These are phyloP conservation scores for Chrysopilus asiliformis DNA, from an alignment of 2,888 invertebrate genomes.

Conservation along the genomic window DNA sequence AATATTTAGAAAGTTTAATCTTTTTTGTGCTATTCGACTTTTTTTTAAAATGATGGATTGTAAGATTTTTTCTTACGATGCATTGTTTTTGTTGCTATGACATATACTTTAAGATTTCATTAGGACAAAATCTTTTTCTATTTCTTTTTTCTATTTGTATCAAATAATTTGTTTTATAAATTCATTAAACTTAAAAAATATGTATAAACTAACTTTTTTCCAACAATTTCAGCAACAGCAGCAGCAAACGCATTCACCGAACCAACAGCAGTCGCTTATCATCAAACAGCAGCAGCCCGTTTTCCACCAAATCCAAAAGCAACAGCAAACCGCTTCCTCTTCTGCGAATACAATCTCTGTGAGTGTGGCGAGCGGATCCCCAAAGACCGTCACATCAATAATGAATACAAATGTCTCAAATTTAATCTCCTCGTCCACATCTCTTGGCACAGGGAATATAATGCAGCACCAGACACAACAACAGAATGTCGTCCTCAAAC, in stretches of 20 bases:
- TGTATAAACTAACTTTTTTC: background rate
- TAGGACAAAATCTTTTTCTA: no score
- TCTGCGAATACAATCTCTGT: slow-evolving; percentile 5
- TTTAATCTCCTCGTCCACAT: slow-evolving; percentile 3
- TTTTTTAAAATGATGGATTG: no score
- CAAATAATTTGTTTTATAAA: no score
- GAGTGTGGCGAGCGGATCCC: slow-evolving; percentile 6
- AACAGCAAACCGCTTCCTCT: background rate
- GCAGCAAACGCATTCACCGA: slow-evolving; percentile 15
- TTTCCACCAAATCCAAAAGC: slow-evolving; percentile 11
- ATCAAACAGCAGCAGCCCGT: slow-evolving; percentile 14
- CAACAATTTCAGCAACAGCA: slow-evolving; percentile 1
- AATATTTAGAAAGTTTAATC: no score
- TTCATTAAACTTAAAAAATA: background rate
- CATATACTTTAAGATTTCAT: no score
- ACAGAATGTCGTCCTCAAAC: slow-evolving; percentile 10
- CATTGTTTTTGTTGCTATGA: no score
- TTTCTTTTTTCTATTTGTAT: no score
- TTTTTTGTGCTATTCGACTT: no score
- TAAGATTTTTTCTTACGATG: no score
- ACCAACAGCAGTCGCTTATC: slow-evolving; percentile 16
- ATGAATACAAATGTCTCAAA: slow-evolving; percentile 7
- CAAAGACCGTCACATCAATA: slow-evolving; percentile 10
- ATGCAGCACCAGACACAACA: slow-evolving; percentile 11
- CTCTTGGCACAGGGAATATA: background rate